Evolutionary conservation across 2,797 vertebrate species (phyloP), one percentile per base, ranked within the genome.

Genomic region (Sylvilagus floridanus): DNA sequence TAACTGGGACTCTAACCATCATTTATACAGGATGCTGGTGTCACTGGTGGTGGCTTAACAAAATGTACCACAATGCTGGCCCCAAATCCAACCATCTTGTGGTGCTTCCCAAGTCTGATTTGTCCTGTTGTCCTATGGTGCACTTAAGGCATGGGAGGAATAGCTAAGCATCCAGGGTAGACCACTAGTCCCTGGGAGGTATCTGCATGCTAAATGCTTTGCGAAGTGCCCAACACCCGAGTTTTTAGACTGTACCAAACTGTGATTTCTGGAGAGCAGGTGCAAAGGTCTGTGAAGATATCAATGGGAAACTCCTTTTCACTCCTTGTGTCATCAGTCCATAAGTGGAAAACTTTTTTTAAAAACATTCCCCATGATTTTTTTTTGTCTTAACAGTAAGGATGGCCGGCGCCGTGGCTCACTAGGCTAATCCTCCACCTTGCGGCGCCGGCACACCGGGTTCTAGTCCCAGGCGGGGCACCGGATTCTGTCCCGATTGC

Each of bases 261-360:
- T 13, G 22, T 21, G 2, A 0, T 78, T 91, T 85, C 21, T 79
- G 10, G 19, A 75, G 60, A 60, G 24, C 84, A 89, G 84, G 26
- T 35, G 5, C 32, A 85, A 57, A 81, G 32, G 50, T 8, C 16
- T 63, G 0, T 66, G n/a, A 37, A 50, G 11, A 69, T 77, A 88
- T 76, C 24, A 87, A 54, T n/a, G 26, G 78, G 54, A 76, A 30
- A 54, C 4, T 11, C 47, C 10, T 75, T 93, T 73, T 92, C 92
- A 82, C 84, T 72, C 57, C 81, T 37, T 65, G 8, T 30, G 10
- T 94, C 65, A 93, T 96, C 77, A 92, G 47, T 83, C 50, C 13
- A 22, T 73, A 76, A 65, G 81, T 79, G 30, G 17, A 19, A 30
- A 86, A 92, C 28, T 84, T 10, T 89, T 96, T 89, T 96, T 73